Base-by-base conservation (phyloP, 2,797 vertebrate genomes). In the Setipinna tenuifilis region DNA sequence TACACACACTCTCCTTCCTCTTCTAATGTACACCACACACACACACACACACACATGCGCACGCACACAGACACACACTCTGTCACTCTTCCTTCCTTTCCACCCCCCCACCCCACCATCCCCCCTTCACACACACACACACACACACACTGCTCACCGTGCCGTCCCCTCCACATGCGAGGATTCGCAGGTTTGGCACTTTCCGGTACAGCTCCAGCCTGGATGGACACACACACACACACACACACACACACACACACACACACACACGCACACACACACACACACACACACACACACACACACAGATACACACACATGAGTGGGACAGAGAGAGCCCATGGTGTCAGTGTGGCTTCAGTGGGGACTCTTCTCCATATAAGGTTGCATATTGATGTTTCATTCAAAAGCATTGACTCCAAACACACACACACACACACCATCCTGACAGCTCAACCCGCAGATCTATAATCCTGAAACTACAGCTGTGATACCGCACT, bases 141-240 rank as follows among this genome's bases (percentile, higher is more conserved):
- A 54, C 50, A 54, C 50, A 54, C 50, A 54, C 50, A 54, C 28
- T 19, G 0, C 96, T 92, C 93, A 99, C 98, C 92, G 98, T 99
- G 92, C 98, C 98, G 50, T 99, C 98, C 12, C 98, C 98, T 0
- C 98, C 98, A 1, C 98, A 99, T 88, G 98, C 98, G 44, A 99
- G 95, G 93, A 99, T 98, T 89, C 98, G 96, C 90, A 99, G 95
- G 92, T 99, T 99, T 94, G 98, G 98, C 94, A 99, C 97, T 95
- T 99, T 99, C 88, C 98, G 97, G 92, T 99, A 99, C 90, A 99
- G 90, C 91, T 99, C 98, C 93, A 99, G 94, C 92, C 98, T 98
- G 93, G 80, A 0, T 86, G 83, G 80, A 35, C 28, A 31, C 65
- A 71, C 68, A 75, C 28, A 41, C 68, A 75, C 65, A 71, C 25